A percentile compares a stretch with the other conserved stretches of the same genome.
These are phyloP conservation scores for Lutraria lutraria DNA, from an alignment of 2,888 invertebrate species.

Conservation along the genomic window DNA sequence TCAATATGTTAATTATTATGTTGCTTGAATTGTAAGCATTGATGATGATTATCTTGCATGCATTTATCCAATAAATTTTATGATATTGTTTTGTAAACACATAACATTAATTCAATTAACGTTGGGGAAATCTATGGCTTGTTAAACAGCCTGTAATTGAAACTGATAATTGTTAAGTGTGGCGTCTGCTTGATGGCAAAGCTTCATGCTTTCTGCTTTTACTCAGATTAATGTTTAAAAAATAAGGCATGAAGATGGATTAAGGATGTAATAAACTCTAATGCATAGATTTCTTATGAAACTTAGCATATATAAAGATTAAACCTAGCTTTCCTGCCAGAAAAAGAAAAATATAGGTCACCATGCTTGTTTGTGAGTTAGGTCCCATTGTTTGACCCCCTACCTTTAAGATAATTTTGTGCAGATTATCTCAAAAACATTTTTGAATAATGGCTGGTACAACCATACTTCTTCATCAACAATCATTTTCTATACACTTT, in stretches of 20 bases:
- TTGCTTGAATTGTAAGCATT: constrained; percentile 13
- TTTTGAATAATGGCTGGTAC: too few relatives aligned
- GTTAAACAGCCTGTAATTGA: constrained; percentile 3
- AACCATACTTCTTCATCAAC: too few relatives aligned
- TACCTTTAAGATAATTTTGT: too few relatives aligned
- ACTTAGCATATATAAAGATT: too few relatives aligned
- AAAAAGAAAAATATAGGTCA: too few relatives aligned
- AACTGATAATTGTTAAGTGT: constrained; percentile 18
- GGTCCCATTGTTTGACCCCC: too few relatives aligned
- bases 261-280: too few relatives aligned
- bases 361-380: too few relatives aligned
- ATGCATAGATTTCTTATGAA: too few relatives aligned
- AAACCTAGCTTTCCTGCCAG: too few relatives aligned
- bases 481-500: too few relatives aligned
- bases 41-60: constrained; percentile 9
- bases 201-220: not conserved
- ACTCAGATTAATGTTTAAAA: not conserved
- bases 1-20: not conserved
- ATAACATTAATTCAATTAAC: constrained; percentile 57
- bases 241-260: not conserved
- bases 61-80: constrained; percentile 35
- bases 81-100: constrained; percentile 42
- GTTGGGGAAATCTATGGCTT: constrained; percentile 20
- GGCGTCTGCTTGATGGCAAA: not conserved
- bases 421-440: too few relatives aligned